Evolutionary conservation across 2,888 invertebrate genomes (phyloP), one percentile per base, ranked within the genome.

Genomic region (Xylocampa areola): DNA sequence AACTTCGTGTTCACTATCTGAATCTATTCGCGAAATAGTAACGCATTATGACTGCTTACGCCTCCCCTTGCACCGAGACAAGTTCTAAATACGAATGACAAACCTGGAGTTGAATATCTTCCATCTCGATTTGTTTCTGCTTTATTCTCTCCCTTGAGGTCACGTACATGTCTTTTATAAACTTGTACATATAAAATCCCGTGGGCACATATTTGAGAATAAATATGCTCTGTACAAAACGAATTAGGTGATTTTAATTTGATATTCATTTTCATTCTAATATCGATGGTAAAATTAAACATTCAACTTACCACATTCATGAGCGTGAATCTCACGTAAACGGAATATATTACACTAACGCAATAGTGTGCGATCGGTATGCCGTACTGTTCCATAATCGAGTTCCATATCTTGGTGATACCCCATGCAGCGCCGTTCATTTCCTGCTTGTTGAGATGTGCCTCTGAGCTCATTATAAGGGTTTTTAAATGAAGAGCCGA

Each of bases 31-130:
- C 14, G 30, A 21, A 33, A 21, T n/a, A 23, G 14, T 23, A 5
- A n/a, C 1, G 4, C 30, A 6, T 19, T 21, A 16, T n/a, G 3
- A 13, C 29, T 13, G 19, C n/a, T 21, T 6, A 6, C 6, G 2
- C n/a, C 4, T 2, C 8, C 4, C 0, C 6, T 21, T 8, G 8
- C 4, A 27, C 10, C 5, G 4, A 37, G 2, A 14, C 8, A 7
- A 33, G 11, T 29, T 16, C 1, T 35, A 23, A 29, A 41, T 27
- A 25, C 10, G 13, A 33, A 10, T 23, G 16, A n/a, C 32, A 33
- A 59, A 92, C 92, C 89, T 92, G 90, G 30, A 91, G 74, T 58
- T 88, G 81, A 66, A 92, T 82, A 32, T 92, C 92, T 61, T 91
- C 90, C 37, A 90, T 72, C 70, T 92, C 88, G 11, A 72, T 80